phyloP scores from a whole-genome alignment of 2,888 invertebrate genomes.

The Poecilus cupreus region DNA sequence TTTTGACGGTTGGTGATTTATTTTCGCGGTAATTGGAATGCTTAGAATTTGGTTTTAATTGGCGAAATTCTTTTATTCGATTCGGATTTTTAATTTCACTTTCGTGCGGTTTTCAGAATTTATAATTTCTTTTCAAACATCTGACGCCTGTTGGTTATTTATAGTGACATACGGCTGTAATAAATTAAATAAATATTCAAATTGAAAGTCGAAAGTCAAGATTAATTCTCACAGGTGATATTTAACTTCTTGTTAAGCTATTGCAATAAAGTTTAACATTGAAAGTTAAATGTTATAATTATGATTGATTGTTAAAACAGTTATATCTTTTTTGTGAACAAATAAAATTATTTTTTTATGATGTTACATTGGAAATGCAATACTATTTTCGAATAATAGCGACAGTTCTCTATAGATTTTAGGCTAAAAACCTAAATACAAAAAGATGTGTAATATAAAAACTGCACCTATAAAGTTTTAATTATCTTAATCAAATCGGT shows the following conservation, averaged over 20 bases:
- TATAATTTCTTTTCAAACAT: not conserved
- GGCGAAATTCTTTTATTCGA: not conserved
- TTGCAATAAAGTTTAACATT: not conserved
- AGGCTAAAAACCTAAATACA: no score
- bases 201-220: conserved; percentile 2
- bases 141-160: not conserved
- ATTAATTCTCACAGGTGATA: no score
- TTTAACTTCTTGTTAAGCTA: not conserved
- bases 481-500: no score
- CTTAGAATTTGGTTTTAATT: conserved; percentile 21
- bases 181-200: no score
- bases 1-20: conserved; percentile 6
- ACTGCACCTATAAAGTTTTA: no score
- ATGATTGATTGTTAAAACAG: no score
- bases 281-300: not conserved
- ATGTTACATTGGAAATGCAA: no score
- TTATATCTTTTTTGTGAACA: not conserved
- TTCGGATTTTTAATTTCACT: not conserved
- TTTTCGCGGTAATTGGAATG: not conserved
- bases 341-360: no score
- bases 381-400: no score
- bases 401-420: no score
- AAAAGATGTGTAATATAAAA: no score
- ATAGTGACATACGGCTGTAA: not conserved
- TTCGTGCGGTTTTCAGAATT: not conserved